Evolutionary conservation across 2,797 vertebrate genomes (phyloP), one percentile per base, ranked within the genome.

Genomic region (Spinus pinus): DNA sequence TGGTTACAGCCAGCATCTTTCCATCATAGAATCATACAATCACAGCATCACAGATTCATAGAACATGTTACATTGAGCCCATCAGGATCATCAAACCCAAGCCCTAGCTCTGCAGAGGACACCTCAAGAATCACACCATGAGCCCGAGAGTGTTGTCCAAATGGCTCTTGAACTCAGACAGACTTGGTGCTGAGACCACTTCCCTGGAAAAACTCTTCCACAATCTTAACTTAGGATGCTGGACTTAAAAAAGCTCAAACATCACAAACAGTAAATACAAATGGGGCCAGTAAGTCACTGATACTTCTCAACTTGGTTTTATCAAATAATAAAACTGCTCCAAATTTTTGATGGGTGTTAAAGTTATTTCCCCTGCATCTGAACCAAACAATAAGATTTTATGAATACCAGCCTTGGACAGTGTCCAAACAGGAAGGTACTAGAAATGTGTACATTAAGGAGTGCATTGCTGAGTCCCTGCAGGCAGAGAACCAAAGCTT

Each of bases 401-500:
- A 71, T 13, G 10, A 75, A 82, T 89, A 96, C 75, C 53, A 62
- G 81, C 66, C 90, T 90, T 92, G 46, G 88, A 87, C 20, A n/a
- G 64, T 92, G 88, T 95, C 66, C 93, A 95, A 86, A 95, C 69
- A 92, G 56, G 77, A 94, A 96, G 88, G 77, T 69, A 73, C 90
- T 54, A 65, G 88, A 88, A 97, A 87, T 10, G 7, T 65, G 69
- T 78, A 62, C 80, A 50, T 92, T 62, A 87, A 96, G 72, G 92
- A 96, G 85, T 94, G 77, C 70, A 75, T 82, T 96, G 88, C 88
- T 42, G 81, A 93, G 80, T 93, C 61, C 73, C 81, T 78, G 81
- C 31, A 96, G 95, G 94, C 84, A 96, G 81, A 95, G 17, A 95
- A 96, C 67, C 77, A 93, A 95, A 96, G 86, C 89, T 65, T 85